phyloP scores from a whole-genome alignment of 2,888 invertebrate species.

The Drosophila buzzatii region DNA sequence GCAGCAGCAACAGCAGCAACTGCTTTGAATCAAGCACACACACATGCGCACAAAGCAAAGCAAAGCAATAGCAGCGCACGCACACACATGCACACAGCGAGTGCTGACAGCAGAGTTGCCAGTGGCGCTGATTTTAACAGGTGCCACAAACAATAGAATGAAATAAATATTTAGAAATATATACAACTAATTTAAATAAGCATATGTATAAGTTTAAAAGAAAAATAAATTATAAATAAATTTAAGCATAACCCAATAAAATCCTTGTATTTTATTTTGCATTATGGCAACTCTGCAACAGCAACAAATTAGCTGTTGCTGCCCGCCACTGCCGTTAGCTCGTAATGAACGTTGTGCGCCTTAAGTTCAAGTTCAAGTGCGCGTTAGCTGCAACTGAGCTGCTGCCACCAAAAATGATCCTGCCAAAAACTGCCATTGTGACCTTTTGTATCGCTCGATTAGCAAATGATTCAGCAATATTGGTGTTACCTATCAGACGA shows the following conservation, averaged over 20 bases:
- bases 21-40: slow-evolving; percentile 31
- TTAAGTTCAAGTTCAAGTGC: slow-evolving; percentile 81
- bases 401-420: slow-evolving; percentile 27
- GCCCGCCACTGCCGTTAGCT: slow-evolving; percentile 11
- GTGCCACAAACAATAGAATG: background rate
- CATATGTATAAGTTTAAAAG: background rate
- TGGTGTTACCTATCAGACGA: slow-evolving; percentile 57
- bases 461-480: slow-evolving; percentile 65
- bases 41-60: slow-evolving; percentile 21
- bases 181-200: background rate
- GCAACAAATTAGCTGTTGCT: slow-evolving; percentile 34
- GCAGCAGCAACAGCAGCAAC: slow-evolving; percentile 28
- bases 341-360: slow-evolving; percentile 2
- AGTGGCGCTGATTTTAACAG: slow-evolving; percentile 29
- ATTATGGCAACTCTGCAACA: slow-evolving; percentile 22
- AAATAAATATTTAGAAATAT: background rate
- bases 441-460: slow-evolving; percentile 49
- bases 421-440: slow-evolving; percentile 29
- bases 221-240: background rate
- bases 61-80: slow-evolving; percentile 2
- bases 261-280: background rate
- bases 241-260: background rate
- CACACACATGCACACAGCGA: slow-evolving; percentile 9
- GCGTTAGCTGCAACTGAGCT: slow-evolving; percentile 27
- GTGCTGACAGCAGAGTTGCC: slow-evolving; percentile 51